Conservation (phyloP, 2,113 vertebrate genomes). For the Ctenomys sociabilis region DNA sequence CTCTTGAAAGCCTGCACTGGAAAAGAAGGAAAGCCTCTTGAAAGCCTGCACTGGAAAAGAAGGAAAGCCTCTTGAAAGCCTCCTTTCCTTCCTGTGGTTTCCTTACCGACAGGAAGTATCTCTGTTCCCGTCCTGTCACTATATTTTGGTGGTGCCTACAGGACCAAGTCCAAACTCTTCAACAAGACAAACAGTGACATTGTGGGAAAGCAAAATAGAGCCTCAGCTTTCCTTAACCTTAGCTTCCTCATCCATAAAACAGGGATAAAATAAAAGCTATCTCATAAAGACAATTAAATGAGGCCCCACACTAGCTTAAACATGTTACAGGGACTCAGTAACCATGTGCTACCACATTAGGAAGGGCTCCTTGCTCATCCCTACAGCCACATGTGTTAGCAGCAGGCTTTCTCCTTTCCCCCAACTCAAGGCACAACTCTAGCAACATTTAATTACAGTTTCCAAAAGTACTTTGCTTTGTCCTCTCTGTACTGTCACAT, state of each 20-base stretch:
- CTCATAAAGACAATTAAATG: neutral
- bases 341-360: neutral
- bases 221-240: neutral
- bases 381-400: neutral
- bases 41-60: too few relatives aligned
- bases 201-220: neutral
- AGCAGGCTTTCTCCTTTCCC: neutral
- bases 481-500: neutral
- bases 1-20: too few relatives aligned
- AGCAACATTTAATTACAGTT: slow-evolving; percentile 40
- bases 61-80: neutral
- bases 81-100: neutral
- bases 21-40: too few relatives aligned
- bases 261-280: neutral
- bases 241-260: neutral
- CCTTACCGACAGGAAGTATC: neutral
- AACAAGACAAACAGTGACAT: neutral
- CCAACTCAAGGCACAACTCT: neutral
- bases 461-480: slow-evolving; percentile 1
- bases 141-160: neutral
- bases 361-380: neutral
- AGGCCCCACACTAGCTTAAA: neutral
- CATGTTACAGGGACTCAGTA: neutral
- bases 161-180: slow-evolving; percentile 7
- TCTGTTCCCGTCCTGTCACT: neutral